phyloP scores from a whole-genome alignment of 2,113 vertebrate species.

The Labeo rohita region DNA sequence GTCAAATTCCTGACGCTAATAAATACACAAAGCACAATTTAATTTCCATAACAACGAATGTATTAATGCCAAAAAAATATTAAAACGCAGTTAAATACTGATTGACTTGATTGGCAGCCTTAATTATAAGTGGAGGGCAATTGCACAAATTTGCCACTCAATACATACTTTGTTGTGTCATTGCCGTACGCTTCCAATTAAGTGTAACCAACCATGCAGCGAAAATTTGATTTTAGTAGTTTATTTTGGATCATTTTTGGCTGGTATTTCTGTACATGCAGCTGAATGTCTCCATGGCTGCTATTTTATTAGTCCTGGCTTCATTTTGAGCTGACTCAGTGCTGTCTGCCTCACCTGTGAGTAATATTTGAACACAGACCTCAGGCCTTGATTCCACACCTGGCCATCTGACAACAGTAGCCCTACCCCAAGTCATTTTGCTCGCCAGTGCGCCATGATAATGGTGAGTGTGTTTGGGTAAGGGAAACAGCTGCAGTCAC shows the following conservation, averaged over 20 bases:
- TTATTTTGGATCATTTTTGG: constrained; percentile 8
- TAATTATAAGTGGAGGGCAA: background rate
- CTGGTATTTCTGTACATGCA: background rate
- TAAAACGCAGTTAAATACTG: background rate
- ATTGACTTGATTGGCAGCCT: background rate
- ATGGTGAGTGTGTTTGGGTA: background rate
- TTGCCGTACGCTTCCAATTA: background rate
- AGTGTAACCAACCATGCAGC: background rate
- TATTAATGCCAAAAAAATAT: background rate
- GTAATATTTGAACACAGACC: constrained; percentile 26
- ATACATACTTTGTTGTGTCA: background rate
- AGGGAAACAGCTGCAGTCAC: background rate
- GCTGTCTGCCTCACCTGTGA: constrained; percentile 38
- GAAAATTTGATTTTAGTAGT: background rate
- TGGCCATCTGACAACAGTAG: too few relatives aligned
- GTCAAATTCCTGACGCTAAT: background rate
- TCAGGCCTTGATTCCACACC: too few relatives aligned
- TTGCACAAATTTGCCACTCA: background rate
- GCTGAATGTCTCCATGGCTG: background rate
- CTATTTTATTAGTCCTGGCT: constrained; percentile 13
- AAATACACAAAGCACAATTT: background rate
- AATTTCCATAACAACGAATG: background rate
- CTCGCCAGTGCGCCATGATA: background rate
- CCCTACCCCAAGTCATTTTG: constrained; percentile 44
- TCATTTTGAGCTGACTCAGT: constrained; percentile 23